Conservation (phyloP, 2,888 invertebrate species). For the Petrophora chlorosata region DNA sequence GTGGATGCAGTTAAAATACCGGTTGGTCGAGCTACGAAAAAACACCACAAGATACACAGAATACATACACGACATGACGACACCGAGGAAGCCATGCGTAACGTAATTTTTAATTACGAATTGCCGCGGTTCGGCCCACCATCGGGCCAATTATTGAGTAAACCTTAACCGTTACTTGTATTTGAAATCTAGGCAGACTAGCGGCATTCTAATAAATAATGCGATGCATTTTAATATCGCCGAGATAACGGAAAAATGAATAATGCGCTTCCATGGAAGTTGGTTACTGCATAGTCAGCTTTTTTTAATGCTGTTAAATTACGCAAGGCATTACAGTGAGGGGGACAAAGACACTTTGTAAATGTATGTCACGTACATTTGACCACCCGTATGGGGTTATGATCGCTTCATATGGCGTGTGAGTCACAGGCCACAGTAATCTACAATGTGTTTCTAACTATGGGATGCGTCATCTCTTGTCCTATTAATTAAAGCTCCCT, state of each 20-base stretch:
- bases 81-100: conserved; percentile 36
- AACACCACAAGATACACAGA: conserved; percentile 35
- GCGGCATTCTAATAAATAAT: conserved; percentile 45
- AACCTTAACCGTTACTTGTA: conserved; percentile 36
- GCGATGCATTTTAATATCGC: conserved; percentile 38
- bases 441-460: conserved; percentile 31
- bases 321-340: not conserved
- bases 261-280: too few relatives aligned
- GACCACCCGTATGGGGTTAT: conserved; percentile 43
- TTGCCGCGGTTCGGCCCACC: conserved; percentile 28
- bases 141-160: conserved; percentile 36
- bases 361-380: conserved; percentile 42
- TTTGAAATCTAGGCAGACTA: conserved; percentile 43
- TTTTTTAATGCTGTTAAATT: not conserved
- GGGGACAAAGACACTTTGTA: conserved; percentile 31
- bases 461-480: conserved; percentile 40
- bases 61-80: conserved; percentile 25
- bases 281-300: too few relatives aligned
- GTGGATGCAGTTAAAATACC: conserved; percentile 54
- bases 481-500: conserved; percentile 39
- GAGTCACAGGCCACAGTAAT: conserved; percentile 41
- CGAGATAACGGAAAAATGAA: conserved; percentile 13
- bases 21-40: conserved; percentile 44
- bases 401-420: conserved; percentile 41
- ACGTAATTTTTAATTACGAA: conserved; percentile 41